A percentile compares a stretch with the other conserved stretches of the same genome.
These are phyloP conservation scores for Mesorhabditis spiculigera DNA, from an alignment of 2,888 invertebrate species.

Conservation along the genomic window DNA sequence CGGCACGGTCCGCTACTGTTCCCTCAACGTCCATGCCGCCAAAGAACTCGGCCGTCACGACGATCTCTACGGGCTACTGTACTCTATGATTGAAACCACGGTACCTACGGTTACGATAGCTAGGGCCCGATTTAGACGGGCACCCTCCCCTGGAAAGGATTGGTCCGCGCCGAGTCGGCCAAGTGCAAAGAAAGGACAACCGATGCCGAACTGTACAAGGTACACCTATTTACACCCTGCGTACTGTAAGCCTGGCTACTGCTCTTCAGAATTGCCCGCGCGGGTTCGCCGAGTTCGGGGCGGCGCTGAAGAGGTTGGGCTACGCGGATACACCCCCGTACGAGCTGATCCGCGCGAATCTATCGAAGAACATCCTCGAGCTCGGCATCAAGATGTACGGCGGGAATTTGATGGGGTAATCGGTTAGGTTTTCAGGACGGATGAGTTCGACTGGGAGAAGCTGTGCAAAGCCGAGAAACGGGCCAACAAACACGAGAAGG, in stretches of 20 bases:
- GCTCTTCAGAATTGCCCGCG: constrained; percentile 28
- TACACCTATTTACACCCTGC: constrained; percentile 4
- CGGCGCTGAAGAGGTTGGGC: constrained; percentile 29
- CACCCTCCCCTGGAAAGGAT: constrained; percentile 49
- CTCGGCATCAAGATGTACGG: background rate
- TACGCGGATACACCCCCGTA: constrained; percentile 42
- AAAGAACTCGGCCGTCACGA: constrained; percentile 97
- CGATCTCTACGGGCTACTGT: constrained; percentile 70
- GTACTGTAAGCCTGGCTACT: background rate
- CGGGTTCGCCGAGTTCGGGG: constrained; percentile 33
- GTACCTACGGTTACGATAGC: background rate
- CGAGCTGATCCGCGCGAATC: constrained; percentile 22
- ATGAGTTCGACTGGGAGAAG: background rate
- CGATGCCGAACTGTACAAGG: constrained; percentile 32
- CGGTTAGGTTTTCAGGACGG: background rate
- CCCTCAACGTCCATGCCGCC: constrained; percentile 95
- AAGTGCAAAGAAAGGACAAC: constrained; percentile 35
- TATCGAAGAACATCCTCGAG: constrained; percentile 11
- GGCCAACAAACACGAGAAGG: background rate
- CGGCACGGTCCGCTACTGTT: constrained; percentile 91
- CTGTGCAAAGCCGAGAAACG: background rate
- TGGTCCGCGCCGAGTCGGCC: constrained; percentile 36
- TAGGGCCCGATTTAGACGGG: constrained; percentile 19
- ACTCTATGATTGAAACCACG: constrained; percentile 40
- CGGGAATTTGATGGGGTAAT: background rate